A percentile compares a stretch with the other conserved stretches of the same genome.
phyloP scores from a whole-genome alignment of 2,113 vertebrate species.

The Gallinago undulata region DNA sequence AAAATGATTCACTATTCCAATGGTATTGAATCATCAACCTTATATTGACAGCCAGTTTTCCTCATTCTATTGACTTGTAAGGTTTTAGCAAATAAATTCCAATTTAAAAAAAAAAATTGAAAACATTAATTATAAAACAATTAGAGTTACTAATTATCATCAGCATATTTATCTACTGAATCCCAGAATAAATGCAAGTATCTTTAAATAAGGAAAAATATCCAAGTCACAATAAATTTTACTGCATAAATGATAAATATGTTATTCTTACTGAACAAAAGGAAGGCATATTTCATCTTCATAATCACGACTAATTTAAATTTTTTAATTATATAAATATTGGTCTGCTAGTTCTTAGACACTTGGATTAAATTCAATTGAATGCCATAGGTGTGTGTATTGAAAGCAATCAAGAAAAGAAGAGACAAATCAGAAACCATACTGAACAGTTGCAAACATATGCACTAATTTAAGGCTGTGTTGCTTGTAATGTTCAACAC shows the following conservation, averaged over 20 bases:
- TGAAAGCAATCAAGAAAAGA: background rate
- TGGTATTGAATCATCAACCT: background rate
- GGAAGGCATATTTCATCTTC: background rate
- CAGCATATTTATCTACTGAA: background rate
- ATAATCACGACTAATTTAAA: background rate
- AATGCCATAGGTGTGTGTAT: background rate
- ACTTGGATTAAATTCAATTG: background rate
- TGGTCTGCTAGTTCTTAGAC: background rate
- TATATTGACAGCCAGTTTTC: background rate
- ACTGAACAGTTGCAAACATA: background rate
- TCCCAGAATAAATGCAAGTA: background rate
- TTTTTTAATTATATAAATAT: background rate
- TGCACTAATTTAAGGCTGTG: background rate
- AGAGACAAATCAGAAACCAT: background rate
- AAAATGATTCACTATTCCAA: background rate
- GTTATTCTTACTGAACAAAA: background rate
- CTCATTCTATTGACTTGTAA: background rate
- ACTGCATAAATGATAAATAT: background rate
- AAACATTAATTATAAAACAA: background rate
- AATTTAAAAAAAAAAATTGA: background rate
- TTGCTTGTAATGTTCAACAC: background rate
- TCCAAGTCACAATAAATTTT: background rate
- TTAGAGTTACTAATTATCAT: background rate
- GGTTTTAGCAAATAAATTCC: background rate
- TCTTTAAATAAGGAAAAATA: background rate